These are phyloP conservation scores for Cephalopterus ornatus DNA, from an alignment of 2,113 vertebrate genomes.

Conservation along the genomic window DNA sequence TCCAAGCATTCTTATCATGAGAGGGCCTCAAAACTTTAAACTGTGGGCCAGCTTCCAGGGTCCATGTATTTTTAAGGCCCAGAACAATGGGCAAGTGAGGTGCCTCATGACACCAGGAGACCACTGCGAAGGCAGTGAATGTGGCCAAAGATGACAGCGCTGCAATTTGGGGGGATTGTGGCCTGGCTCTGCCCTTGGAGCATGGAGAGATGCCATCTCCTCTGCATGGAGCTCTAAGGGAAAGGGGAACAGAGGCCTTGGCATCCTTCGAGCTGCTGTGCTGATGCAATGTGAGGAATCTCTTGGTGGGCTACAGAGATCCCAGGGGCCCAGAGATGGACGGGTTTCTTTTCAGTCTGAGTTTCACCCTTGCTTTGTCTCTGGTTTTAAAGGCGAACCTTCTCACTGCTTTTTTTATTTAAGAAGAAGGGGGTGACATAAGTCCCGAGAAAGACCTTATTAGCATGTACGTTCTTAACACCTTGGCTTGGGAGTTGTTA, in stretches of 20 bases:
- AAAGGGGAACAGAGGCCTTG: not conserved
- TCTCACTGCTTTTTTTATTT: not conserved
- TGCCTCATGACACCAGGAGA: not conserved
- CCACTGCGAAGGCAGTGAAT: not conserved
- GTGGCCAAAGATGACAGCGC: not conserved
- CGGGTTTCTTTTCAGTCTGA: not conserved
- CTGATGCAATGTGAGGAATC: fast-evolving
- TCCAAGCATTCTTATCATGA: not conserved
- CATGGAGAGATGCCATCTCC: not conserved
- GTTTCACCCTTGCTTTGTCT: not conserved
- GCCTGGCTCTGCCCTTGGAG: not conserved
- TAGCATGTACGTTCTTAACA: not conserved
- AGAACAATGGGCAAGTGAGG: not conserved
- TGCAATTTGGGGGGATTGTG: not conserved
- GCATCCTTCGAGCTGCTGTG: not conserved
- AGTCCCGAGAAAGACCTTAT: not conserved
- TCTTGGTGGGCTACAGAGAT: fast-evolving
- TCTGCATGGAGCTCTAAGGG: not conserved
- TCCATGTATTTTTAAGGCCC: not conserved
- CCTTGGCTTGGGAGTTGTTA: not conserved
- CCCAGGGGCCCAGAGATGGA: not conserved
- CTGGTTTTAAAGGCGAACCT: not conserved
- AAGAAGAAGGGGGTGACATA: not conserved
- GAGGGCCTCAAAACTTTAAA: not conserved
- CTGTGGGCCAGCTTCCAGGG: not conserved